Base-by-base conservation (phyloP, 2,797 vertebrate species). In the Neosilurus hyrtlii region DNA sequence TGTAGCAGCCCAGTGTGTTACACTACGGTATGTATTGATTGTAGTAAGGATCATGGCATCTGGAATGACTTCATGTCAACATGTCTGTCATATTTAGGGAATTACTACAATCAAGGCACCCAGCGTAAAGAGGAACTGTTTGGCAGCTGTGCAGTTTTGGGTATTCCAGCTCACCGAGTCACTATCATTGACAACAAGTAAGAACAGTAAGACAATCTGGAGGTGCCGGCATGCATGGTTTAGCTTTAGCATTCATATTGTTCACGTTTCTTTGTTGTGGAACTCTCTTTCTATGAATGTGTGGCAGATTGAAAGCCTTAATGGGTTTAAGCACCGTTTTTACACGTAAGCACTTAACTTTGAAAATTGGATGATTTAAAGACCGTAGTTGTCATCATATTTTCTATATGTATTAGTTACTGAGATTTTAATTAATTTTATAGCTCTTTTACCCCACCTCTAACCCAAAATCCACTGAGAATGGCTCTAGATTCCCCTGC, bases 31-130 rank as follows among this genome's bases (percentile, higher is more conserved):
- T 11, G 14, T 51, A 26, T 26, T 8, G 59, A 43, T 59, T 76
- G 4, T 30, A 30, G 8, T 20, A 26, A 1, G 49, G 30, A n/a
- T 80, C 72, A 20, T 52, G 12, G 20, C 61, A 35, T 14, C 49
- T 12, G 57, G 30, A 81, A 30, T 24, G 43, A 56, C 2, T 1
- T 77, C 78, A 67, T 75, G 16, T 57, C 11, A 74, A 83, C 62
- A 12, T 82, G 59, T 86, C 35, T 82, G 37, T 74, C 83, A 86
- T 92, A 0, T 90, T 90, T 90, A 99, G 98, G 98, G 87, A 95
- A 99, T 93, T 99, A 95, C 90, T 98, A 97, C 93, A 94, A 92
- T 89, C 95, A 97, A 94, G 98, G 97, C 71, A 89, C 94, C 81
- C 89, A 91, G 82, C 96, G 98, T 86, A 97, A 94, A 92, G 92